These are phyloP conservation scores for Pelodiscus sinensis DNA, from an alignment of 2,113 vertebrate genomes.

Conservation along the genomic window DNA sequence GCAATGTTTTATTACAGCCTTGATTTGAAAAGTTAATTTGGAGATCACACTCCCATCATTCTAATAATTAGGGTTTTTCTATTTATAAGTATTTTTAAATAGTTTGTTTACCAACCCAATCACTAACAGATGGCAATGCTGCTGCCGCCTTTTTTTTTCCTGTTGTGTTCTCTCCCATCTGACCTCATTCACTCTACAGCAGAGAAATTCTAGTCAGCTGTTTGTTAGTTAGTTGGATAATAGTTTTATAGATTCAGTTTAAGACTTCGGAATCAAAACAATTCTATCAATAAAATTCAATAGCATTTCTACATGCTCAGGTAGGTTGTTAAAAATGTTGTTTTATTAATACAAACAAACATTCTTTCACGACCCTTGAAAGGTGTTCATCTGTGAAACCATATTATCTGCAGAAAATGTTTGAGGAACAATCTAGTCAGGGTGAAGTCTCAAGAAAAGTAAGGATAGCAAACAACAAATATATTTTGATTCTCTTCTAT, in stretches of 20 bases:
- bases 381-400: neutral
- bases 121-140: conserved; percentile 17
- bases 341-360: neutral
- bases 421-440: neutral
- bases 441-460: neutral
- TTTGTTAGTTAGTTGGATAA: neutral
- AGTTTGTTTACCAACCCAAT: conserved; percentile 31
- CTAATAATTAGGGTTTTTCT: conserved; percentile 6
- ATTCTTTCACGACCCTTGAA: neutral
- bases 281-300: neutral
- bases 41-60: conserved; percentile 10
- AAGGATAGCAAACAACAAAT: neutral
- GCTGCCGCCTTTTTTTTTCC: accelerated
- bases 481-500: neutral
- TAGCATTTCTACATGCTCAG: accelerated
- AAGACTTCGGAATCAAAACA: neutral
- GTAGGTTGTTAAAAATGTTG: accelerated
- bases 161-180: neutral
- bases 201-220: neutral
- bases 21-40: conserved; percentile 53
- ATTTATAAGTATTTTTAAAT: conserved; percentile 2
- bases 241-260: neutral
- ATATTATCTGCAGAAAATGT: neutral
- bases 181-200: neutral
- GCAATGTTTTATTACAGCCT: conserved; percentile 7